Base-by-base conservation (phyloP, 2,113 vertebrate species). In the Syngnathoides biaculeatus region DNA sequence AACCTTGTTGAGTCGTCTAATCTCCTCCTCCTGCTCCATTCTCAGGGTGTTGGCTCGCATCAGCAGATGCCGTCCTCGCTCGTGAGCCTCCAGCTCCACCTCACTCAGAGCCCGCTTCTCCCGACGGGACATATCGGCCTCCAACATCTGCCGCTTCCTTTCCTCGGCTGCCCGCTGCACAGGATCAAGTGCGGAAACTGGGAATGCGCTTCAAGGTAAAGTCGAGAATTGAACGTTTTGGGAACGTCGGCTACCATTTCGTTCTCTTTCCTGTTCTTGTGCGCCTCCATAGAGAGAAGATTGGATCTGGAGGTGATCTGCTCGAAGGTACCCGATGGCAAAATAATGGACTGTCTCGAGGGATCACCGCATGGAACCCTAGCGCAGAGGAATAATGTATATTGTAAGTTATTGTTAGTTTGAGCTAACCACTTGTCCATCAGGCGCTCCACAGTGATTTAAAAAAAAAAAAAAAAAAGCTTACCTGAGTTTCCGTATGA, bases 21-120 rank as follows among this genome's bases (percentile, higher is more conserved):
- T 88, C 73, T 96, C 95, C 0, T 95, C 94, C 42, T 96, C 95
- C 79, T 95, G 93, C 80, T 97, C 95, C 88, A 94, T 78, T 56
- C 89, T 92, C 50, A 94, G 77, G 14, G 79, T 66, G 48, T 57
- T 83, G 0, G 93, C 93, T 26, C 83, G 87, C 78, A 93, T 89
- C 68, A 93, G 71, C 22, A 96, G 74, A 30, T 79, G 75, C 81
- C 91, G 92, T 0, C 90, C 92, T 8, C 84, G 83, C 10, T 93
- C 88, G 72, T 27, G 85, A 0, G 93, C 93, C 67, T 86, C 92
- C 17, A 88, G 73, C 68, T 97, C 94, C 71, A 95, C 78, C 5
- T 96, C 93, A 0, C 79, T 94, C 66, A 89, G 90, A 27, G 86
- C 87, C 77, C 82, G 88, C 17, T 82, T 90, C 73, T 86, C 89